Conservation (phyloP, 2,113 vertebrate genomes). For the Anoplopoma fimbria region DNA sequence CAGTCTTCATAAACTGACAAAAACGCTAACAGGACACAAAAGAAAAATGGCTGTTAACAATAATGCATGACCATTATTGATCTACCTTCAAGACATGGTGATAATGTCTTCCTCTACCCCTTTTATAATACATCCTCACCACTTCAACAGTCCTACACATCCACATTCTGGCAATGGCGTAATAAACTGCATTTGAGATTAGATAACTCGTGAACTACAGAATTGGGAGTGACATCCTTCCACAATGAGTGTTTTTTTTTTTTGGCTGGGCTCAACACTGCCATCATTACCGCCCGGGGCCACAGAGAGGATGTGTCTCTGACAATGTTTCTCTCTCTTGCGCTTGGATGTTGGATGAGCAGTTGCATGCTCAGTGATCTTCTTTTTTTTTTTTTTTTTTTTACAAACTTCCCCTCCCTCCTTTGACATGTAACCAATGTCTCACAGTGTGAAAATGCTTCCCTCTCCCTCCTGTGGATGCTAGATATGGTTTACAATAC, state of each 20-base stretch:
- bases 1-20: not conserved
- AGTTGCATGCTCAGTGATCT: not conserved
- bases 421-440: not conserved
- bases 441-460: not conserved
- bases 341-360: slow-evolving; percentile 7
- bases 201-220: slow-evolving; percentile 3
- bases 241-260: not conserved
- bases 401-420: not conserved
- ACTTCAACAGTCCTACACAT: slow-evolving; percentile 4
- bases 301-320: slow-evolving; percentile 35
- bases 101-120: not conserved
- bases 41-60: not conserved
- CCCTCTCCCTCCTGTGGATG: not conserved
- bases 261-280: slow-evolving; percentile 13
- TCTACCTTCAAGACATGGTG: slow-evolving; percentile 8
- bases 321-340: slow-evolving; percentile 18
- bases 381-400: not conserved
- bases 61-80: slow-evolving; percentile 21
- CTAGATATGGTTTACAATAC: not conserved
- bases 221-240: slow-evolving; percentile 37
- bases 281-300: slow-evolving; percentile 29
- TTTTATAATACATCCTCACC: not conserved
- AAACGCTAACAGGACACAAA: not conserved
- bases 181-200: not conserved
- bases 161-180: too few relatives aligned